A percentile compares a stretch with the other conserved stretches of the same genome.
Conservation (phyloP, 2,113 vertebrate species). For the Megaceryle maxima region DNA sequence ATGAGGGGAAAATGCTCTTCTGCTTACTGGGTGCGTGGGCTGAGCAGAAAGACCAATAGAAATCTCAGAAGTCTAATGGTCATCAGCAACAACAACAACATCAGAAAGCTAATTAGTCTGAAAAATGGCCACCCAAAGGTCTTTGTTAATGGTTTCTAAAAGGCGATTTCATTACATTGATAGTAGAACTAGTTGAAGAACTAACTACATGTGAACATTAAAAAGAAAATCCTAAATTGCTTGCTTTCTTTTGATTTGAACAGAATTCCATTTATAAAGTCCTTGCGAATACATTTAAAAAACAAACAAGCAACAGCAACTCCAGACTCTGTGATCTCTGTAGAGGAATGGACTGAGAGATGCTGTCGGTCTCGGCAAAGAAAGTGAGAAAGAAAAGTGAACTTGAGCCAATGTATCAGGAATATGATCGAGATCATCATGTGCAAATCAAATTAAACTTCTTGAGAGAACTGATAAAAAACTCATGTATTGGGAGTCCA, state of each 20-base stretch:
- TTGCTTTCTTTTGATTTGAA: neutral
- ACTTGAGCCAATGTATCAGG: neutral
- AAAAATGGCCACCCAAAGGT: rapidly evolving
- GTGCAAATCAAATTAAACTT: neutral
- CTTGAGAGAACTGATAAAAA: neutral
- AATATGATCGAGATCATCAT: rapidly evolving
- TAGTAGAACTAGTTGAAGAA: neutral
- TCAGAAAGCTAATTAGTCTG: neutral
- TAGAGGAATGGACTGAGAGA: neutral
- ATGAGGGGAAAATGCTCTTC: neutral
- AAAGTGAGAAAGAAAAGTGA: neutral
- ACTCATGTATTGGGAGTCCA: rapidly evolving
- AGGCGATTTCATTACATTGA: neutral
- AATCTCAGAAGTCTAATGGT: neutral
- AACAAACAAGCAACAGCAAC: neutral
- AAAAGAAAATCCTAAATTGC: neutral
- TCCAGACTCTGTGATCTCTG: neutral
- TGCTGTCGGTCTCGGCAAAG: neutral
- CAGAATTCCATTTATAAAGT: neutral
- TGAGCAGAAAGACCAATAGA: neutral
- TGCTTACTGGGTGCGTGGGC: neutral
- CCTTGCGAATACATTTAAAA: neutral
- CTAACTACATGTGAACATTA: neutral
- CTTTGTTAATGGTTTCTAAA: neutral
- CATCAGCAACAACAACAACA: neutral